A percentile compares a stretch with the other conserved stretches of the same genome.
phyloP scores from a whole-genome alignment of 2,113 vertebrate genomes.

The Strix uralensis region DNA sequence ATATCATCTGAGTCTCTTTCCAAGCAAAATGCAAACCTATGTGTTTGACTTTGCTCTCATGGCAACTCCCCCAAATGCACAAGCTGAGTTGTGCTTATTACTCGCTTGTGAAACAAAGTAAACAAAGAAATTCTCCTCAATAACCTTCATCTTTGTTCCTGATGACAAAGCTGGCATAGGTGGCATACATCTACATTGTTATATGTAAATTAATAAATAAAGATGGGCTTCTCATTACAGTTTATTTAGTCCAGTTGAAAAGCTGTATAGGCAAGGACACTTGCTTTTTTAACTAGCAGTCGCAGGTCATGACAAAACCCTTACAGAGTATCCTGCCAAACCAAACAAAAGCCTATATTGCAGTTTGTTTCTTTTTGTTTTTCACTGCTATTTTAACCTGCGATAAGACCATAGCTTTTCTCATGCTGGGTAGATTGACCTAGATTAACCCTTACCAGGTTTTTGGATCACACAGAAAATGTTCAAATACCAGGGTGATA shows the following conservation, averaged over 20 bases:
- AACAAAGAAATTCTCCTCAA: neutral
- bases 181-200: neutral
- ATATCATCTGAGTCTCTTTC: neutral
- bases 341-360: neutral
- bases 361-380: neutral
- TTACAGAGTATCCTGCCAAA: neutral
- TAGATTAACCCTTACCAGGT: neutral
- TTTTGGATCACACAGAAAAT: neutral
- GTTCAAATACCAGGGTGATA: neutral
- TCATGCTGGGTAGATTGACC: neutral
- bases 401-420: neutral
- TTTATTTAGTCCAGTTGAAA: neutral
- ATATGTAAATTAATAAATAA: neutral
- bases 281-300: neutral
- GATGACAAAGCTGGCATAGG: neutral
- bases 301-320: neutral
- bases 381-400: constrained; percentile 4
- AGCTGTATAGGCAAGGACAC: neutral
- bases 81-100: neutral
- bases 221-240: neutral
- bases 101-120: neutral
- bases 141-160: neutral
- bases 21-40: neutral
- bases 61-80: neutral
- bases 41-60: neutral